Base-by-base conservation (phyloP, 2,797 vertebrate genomes). In the Darevskia nairensis region DNA sequence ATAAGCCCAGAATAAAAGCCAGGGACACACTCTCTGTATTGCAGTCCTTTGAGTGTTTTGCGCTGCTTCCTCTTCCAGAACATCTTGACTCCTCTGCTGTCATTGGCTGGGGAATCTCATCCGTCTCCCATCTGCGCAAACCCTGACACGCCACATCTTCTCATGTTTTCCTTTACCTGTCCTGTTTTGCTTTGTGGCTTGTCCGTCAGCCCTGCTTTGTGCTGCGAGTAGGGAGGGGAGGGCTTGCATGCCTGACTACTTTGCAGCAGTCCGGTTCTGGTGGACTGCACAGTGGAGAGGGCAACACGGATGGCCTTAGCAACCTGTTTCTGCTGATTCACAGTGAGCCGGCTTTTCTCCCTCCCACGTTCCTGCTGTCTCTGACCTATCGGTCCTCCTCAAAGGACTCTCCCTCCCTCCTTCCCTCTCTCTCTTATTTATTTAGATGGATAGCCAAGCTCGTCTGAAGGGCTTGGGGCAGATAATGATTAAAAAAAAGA, bases 281-380 rank as follows among this genome's bases (percentile, higher is more conserved):
- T 15, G 5, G 77, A n/a, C 80, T 35, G 55, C 76, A 46, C 6
- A 7, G 9, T 59, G 44, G 59, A 88, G 9, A 46, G 39, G 29
- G 61, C 77, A 55, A 27, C 79, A 0, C 21, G 46, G 35, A 27
- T 55, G 64, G 46, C 39, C 86, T 80, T 59, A 32, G 61, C 76
- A 84, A 25, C 78, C 79, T 25, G 0, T 59, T 55, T 85, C 27
- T 89, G 91, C 93, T 92, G 92, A 94, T 89, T 94, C 93, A 90
- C 86, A 81, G 87, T 13, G 19, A 91, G 76, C 69, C 3, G 55
- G 0, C 90, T 79, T 61, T 29, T 86, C 64, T 46, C 69, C 81
- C 80, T 23, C 6, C 66, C 17, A 72, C 44, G 4, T 84, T 41
- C 72, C 23, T 77, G 32, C 77, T 68, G 19, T 71, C n/a, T 41